Evolutionary conservation across 2,888 invertebrate genomes (phyloP).

Genomic region (Andrena fulva): DNA sequence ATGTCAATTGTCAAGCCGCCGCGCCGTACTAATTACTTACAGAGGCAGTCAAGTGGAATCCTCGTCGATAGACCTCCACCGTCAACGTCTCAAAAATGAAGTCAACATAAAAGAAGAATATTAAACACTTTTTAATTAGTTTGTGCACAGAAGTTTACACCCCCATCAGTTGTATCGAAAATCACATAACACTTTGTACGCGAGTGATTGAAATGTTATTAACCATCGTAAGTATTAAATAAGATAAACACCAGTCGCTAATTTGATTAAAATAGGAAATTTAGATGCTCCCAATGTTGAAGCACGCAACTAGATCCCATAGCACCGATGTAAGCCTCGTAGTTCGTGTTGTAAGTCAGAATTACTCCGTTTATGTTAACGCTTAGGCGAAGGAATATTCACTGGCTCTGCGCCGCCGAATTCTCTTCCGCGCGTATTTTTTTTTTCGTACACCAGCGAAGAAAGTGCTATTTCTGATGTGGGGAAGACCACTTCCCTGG

Average conservation of each 20-base stretch:
- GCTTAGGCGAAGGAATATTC: constrained; percentile 8
- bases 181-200: neutral
- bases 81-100: neutral
- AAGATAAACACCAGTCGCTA: neutral
- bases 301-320: neutral
- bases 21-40: too few relatives aligned
- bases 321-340: neutral
- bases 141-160: neutral
- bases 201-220: neutral
- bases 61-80: neutral
- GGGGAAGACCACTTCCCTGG: constrained; percentile 50
- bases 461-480: constrained; percentile 52
- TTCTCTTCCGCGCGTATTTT: constrained; percentile 23
- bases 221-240: neutral
- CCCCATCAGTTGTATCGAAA: neutral
- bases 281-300: neutral
- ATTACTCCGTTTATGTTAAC: neutral
- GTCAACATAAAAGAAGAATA: neutral
- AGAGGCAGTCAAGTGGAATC: neutral
- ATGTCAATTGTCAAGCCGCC: too few relatives aligned
- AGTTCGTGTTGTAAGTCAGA: neutral
- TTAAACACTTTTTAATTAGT: neutral
- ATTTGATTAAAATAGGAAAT: neutral
- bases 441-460: constrained; percentile 25
- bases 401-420: constrained; percentile 29